Percentiles rank a stretch among this genome's conserved stretches.
These are phyloP conservation scores for Esperia sulphurella DNA, from an alignment of 2,888 invertebrate genomes.

Conservation along the genomic window DNA sequence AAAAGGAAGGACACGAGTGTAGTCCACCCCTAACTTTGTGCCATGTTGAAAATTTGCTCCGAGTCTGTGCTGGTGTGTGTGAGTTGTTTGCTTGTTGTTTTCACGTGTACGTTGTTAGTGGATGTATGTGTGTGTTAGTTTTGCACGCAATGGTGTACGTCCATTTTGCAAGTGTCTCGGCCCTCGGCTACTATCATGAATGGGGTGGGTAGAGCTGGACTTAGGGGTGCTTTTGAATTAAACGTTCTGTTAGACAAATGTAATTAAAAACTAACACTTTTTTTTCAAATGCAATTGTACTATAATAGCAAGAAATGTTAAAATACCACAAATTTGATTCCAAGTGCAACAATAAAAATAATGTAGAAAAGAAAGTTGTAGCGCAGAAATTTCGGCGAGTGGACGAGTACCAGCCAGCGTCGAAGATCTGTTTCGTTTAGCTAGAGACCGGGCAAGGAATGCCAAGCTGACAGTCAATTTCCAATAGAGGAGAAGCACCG, in stretches of 20 bases:
- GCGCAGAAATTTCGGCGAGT: too few relatives aligned
- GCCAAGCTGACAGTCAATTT: too few relatives aligned
- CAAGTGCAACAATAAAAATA: too few relatives aligned
- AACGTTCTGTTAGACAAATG: neutral
- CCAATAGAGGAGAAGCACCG: too few relatives aligned
- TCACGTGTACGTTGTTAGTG: neutral
- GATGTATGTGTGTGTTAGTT: constrained; percentile 20
- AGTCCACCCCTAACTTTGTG: constrained; percentile 74
- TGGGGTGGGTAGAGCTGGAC: neutral
- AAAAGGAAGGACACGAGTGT: constrained; percentile 78
- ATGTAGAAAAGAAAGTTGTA: too few relatives aligned
- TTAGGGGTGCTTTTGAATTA: neutral
- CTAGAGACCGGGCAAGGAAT: too few relatives aligned
- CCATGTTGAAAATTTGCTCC: constrained; percentile 70
- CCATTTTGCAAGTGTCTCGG: constrained; percentile 10
- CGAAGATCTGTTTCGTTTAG: too few relatives aligned
- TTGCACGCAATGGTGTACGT: constrained; percentile 28
- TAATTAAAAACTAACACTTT: neutral
- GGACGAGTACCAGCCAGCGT: too few relatives aligned
- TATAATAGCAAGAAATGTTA: too few relatives aligned
- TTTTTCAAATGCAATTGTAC: too few relatives aligned
- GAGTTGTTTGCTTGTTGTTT: constrained; percentile 18
- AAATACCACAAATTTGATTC: too few relatives aligned
- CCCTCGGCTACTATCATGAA: neutral
- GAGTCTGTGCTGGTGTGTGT: constrained; percentile 35